phyloP scores from a whole-genome alignment of 1,140 invertebrate genomes.

The Lordiphosa mommai region DNA sequence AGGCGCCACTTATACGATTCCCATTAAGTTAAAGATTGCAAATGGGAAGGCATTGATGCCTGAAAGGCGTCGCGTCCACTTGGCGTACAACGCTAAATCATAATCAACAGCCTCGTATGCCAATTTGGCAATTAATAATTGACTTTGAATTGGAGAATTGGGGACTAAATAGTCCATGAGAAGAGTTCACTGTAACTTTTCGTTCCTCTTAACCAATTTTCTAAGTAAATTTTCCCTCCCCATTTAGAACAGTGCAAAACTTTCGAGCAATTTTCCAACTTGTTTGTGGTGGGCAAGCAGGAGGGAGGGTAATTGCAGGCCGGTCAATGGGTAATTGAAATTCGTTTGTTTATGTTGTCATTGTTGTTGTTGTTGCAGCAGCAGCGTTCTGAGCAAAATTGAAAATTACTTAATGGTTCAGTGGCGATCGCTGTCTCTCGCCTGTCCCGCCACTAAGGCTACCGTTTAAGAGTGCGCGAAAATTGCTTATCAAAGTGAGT shows the following conservation, averaged over 20 bases:
- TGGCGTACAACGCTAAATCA: not conserved
- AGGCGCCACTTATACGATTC: no score
- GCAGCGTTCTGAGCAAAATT: conserved; percentile 45
- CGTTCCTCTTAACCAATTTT: conserved; percentile 26
- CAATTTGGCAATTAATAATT: conserved; percentile 43
- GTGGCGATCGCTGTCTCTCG: conserved; percentile 60
- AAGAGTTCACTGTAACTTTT: not conserved
- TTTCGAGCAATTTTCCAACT: conserved; percentile 55
- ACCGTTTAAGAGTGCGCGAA: conserved; percentile 62
- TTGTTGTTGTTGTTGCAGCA: conserved; percentile 44
- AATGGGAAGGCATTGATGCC: no score
- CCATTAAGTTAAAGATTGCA: no score
- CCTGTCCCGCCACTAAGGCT: conserved; percentile 28
- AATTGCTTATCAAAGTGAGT: conserved; percentile 29
- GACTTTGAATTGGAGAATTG: conserved; percentile 2
- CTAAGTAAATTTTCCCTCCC: conserved; percentile 47
- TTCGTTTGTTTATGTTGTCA: conserved; percentile 77
- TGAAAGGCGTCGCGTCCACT: no score
- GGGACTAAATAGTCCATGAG: not conserved
- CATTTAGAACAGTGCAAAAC: conserved; percentile 44
- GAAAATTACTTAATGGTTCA: conserved; percentile 77
- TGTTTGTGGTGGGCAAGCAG: not conserved
- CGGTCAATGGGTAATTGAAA: conserved; percentile 63
- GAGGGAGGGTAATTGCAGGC: conserved; percentile 51
- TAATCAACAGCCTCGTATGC: conserved; percentile 3